Conservation (phyloP, 2,113 vertebrate species). For the Silurus meridionalis region DNA sequence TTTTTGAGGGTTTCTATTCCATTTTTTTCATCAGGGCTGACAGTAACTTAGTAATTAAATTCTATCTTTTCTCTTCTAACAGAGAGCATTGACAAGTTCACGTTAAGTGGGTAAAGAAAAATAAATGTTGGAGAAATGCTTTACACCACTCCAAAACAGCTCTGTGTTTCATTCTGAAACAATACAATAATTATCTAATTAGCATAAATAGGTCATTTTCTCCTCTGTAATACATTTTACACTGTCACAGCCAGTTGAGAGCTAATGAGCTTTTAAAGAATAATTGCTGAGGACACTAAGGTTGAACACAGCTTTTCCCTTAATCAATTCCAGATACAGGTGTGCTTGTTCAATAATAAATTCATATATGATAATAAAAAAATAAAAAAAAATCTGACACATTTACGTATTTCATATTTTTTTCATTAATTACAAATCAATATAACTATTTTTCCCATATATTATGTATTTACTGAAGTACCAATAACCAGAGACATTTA, state of each 20-base stretch:
- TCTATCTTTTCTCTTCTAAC: not conserved
- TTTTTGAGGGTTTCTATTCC: no score
- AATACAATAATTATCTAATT: conserved; percentile 4
- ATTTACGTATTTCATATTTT: not conserved
- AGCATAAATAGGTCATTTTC: conserved; percentile 8
- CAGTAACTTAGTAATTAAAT: not conserved
- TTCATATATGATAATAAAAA: not conserved
- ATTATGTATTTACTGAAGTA: not conserved
- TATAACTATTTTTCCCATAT: not conserved
- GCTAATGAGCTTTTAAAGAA: conserved; percentile 6
- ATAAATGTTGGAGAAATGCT: not conserved
- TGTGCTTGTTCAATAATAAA: not conserved
- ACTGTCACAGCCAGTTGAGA: not conserved
- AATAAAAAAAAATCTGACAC: not conserved
- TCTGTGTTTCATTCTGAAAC: not conserved
- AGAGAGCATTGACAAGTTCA: not conserved
- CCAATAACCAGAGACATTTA: not conserved
- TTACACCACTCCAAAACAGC: not conserved
- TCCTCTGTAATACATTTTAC: not conserved
- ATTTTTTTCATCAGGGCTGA: not conserved
- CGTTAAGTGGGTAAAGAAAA: not conserved
- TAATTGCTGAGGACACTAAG: not conserved
- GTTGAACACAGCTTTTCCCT: not conserved
- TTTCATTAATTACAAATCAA: not conserved
- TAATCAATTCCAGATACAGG: not conserved